Evolutionary conservation across 2,888 invertebrate genomes (phyloP), one percentile per base, ranked within the genome.

Genomic region (Cremastinae sp.): DNA sequence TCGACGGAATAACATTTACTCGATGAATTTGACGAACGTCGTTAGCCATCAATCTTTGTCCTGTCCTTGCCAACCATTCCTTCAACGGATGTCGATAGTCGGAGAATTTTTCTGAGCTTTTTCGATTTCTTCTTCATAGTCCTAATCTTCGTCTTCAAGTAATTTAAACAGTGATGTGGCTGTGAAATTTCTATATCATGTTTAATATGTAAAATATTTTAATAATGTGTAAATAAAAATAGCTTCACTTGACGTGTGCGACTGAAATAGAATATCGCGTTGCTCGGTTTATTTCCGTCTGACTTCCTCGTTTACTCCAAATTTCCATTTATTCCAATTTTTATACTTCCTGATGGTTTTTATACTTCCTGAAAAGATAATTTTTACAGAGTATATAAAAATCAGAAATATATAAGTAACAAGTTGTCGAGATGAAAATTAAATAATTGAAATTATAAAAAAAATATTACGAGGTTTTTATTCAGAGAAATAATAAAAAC

Each of bases 61-160:
- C 55, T 97, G 97, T 83, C 94, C 94, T 61, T 95, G 96, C 1
- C 96, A 96, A 70, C 94, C 95, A 12, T 96, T 96, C 89, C 89
- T 95, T 75, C 94, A 95, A 88, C 92, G 95, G 84, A 92, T 96
- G 87, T 94, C 95, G 12, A 91, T 96, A 79, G 93, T 94, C 75
- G 96, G 96, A 0, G 96, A 96, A 91, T 94, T 96, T 90, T 93
- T 92, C 85, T 89, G 79, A 83, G 55, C 16, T 9, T 47, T 53
- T 7, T 55, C 41, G 20, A 12, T 56, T 49, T 12, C n/a, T 53
- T 64, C 16, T 59, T 62, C 10, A 10, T 62, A 37, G 20, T 51
- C 14, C 37, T 10, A 43, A 20, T 41, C 8, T 5, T 14, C 22
- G 14, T 37, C 39, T 16, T 12, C 9, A 5, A 18, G 14, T 37